These are phyloP conservation scores for Fragum fragum DNA, from an alignment of 2,888 invertebrate genomes.

Conservation along the genomic window DNA sequence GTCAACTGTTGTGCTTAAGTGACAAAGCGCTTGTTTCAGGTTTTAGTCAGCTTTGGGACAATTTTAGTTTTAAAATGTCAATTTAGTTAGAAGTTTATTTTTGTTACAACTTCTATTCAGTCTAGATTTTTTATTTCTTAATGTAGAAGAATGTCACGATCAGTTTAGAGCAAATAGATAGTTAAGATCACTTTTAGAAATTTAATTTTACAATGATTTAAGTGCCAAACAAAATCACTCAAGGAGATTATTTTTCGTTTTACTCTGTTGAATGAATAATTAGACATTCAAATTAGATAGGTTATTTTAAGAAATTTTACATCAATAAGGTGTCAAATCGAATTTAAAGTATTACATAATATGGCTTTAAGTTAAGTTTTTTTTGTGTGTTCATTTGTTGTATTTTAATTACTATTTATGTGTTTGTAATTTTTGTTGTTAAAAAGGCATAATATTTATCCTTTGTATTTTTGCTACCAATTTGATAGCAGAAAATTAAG, in stretches of 20 bases:
- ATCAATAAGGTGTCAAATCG: neutral
- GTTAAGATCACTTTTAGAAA: neutral
- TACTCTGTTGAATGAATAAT: neutral
- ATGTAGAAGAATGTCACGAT: neutral
- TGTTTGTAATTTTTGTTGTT: too few relatives aligned
- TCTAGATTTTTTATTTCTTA: too few relatives aligned
- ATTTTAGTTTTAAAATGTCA: too few relatives aligned
- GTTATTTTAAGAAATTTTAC: neutral
- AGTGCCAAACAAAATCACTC: neutral
- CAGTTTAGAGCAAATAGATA: neutral
- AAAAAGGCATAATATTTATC: too few relatives aligned
- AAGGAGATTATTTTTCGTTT: neutral
- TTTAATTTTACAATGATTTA: neutral
- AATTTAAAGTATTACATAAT: neutral
- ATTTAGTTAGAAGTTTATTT: too few relatives aligned
- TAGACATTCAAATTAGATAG: neutral
- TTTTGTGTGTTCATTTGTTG: slow-evolving; percentile 2
- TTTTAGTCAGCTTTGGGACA: too few relatives aligned
- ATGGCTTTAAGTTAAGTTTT: neutral
- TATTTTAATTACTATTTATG: neutral
- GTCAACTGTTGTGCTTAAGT: too few relatives aligned
- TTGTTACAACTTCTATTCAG: too few relatives aligned
- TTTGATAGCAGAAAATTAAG: too few relatives aligned
- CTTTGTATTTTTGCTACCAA: too few relatives aligned
- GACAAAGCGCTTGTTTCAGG: too few relatives aligned